A percentile compares a stretch with the other conserved stretches of the same genome.
phyloP scores from a whole-genome alignment of 2,797 vertebrate species.

The Enteromius afrohamiltoni region DNA sequence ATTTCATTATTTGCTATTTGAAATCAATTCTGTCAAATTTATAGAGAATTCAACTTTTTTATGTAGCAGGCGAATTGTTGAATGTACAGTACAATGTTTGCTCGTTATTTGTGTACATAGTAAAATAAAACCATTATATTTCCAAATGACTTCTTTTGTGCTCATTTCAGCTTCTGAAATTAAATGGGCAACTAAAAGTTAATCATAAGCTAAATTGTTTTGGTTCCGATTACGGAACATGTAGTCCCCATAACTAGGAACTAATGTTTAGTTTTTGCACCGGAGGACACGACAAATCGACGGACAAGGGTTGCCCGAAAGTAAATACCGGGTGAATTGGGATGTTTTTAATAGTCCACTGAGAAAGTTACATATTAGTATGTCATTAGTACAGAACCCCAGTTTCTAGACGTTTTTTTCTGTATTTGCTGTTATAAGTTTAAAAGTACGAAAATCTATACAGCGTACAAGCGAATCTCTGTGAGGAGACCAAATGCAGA shows the following conservation, averaged over 20 bases:
- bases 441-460: not conserved
- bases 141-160: not conserved
- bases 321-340: not conserved
- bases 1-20: not conserved
- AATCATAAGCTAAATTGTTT: not conserved
- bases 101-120: constrained; percentile 3
- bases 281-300: constrained; percentile 4
- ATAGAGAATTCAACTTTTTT: not conserved
- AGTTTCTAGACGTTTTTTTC: not conserved
- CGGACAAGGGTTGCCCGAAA: not conserved
- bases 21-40: not conserved
- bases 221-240: not conserved
- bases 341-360: not conserved
- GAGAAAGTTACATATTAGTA: not conserved
- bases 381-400: not conserved
- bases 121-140: constrained; percentile 18
- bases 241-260: not conserved
- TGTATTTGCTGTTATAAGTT: not conserved
- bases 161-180: not conserved
- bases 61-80: too few relatives aligned
- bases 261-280: not conserved
- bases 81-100: not conserved
- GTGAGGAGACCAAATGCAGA: not conserved
- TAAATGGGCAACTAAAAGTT: not conserved
- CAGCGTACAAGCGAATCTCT: not conserved